Percentiles rank a stretch among this genome's conserved stretches.
Conservation (phyloP, 1,140 invertebrate genomes). For the Planococcus citri region DNA sequence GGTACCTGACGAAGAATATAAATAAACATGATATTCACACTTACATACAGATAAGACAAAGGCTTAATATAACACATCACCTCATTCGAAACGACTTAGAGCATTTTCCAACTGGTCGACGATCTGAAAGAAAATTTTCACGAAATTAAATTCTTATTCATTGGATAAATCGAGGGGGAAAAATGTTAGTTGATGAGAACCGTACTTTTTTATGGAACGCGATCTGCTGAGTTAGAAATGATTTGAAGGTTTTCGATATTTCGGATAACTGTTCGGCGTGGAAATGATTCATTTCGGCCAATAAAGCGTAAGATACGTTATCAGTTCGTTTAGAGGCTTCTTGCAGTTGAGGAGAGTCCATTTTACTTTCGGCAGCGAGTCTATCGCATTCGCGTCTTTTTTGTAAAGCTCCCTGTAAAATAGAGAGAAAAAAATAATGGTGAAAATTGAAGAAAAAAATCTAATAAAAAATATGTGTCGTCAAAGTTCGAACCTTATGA, state of each 20-base stretch:
- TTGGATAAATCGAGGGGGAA: neutral
- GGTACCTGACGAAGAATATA: no score
- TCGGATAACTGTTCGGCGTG: conserved; percentile 75
- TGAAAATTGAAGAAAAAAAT: neutral
- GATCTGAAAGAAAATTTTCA: neutral
- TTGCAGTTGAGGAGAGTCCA: conserved; percentile 62
- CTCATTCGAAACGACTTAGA: conserved; percentile 1
- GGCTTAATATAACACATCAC: neutral
- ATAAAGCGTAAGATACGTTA: conserved; percentile 76
- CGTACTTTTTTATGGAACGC: conserved; percentile 68
- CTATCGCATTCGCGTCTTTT: conserved; percentile 82
- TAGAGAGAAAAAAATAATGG: no score
- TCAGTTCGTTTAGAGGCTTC: conserved; percentile 73
- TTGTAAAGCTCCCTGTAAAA: conserved; percentile 56
- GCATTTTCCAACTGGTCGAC: conserved; percentile 23
- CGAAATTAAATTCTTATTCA: neutral
- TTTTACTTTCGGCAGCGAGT: conserved; percentile 63
- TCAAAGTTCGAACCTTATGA: conserved; percentile 66
- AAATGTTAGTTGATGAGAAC: neutral
- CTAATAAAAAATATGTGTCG: neutral
- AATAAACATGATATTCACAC: no score
- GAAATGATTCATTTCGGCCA: conserved; percentile 90
- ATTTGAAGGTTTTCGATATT: conserved; percentile 71
- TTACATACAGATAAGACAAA: neutral
- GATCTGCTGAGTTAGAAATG: conserved; percentile 77